Evolutionary conservation across 1,140 invertebrate species (phyloP).

Genomic region (Apis cerana): DNA sequence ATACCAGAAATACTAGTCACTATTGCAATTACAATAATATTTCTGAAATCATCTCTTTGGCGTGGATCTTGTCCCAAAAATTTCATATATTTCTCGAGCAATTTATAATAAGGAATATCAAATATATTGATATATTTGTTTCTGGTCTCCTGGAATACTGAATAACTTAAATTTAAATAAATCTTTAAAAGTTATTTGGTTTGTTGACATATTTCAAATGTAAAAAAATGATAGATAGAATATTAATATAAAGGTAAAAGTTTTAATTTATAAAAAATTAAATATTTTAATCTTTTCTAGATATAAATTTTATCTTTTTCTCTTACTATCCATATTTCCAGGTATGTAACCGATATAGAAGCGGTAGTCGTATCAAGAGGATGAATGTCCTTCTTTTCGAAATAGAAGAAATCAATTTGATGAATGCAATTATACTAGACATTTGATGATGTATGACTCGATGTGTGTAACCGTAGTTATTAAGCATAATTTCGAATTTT

Average conservation of each 20-base stretch:
- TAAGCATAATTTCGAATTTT: not conserved
- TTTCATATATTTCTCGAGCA: not conserved
- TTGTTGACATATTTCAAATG: too few relatives aligned
- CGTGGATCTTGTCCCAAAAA: constrained; percentile 1
- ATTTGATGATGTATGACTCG: not conserved
- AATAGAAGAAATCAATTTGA: not conserved
- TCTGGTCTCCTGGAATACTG: not conserved
- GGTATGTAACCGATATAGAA: too few relatives aligned
- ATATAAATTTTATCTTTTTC: not conserved
- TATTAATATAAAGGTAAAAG: too few relatives aligned
- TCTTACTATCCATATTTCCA: not conserved
- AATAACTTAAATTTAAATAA: not conserved
- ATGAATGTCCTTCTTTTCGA: too few relatives aligned
- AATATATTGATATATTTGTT: not conserved
- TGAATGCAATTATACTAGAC: not conserved
- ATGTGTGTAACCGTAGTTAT: not conserved
- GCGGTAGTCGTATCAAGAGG: not conserved
- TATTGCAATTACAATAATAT: not conserved
- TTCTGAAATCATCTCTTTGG: not conserved
- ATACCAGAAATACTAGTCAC: not conserved
- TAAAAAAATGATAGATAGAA: too few relatives aligned
- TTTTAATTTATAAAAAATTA: too few relatives aligned
- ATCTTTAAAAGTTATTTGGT: not conserved
- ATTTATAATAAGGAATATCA: constrained; percentile 2
- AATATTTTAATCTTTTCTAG: too few relatives aligned